These are phyloP conservation scores for Octodon degus DNA, from an alignment of 2,113 vertebrate genomes.

Conservation along the genomic window DNA sequence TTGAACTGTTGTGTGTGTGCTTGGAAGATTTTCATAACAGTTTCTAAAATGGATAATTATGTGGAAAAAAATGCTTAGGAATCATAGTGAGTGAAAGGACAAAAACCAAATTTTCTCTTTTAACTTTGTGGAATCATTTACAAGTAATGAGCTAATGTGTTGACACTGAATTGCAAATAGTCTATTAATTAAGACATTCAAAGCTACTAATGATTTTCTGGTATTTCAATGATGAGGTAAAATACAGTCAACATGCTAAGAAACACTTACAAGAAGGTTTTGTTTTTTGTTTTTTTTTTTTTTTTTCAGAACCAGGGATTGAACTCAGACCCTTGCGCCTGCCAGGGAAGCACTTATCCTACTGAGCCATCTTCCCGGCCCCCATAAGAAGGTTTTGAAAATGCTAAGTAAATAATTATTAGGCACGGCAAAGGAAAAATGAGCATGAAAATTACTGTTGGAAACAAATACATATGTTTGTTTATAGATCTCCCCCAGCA, in stretches of 20 bases:
- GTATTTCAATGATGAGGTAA: neutral
- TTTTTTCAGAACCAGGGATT: no score
- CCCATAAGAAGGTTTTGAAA: neutral
- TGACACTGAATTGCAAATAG: neutral
- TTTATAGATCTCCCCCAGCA: no score
- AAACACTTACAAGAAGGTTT: neutral
- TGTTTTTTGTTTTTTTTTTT: no score
- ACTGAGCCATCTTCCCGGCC: no score
- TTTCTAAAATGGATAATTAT: slow-evolving; percentile 20
- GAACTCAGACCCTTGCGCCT: no score
- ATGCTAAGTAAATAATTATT: neutral
- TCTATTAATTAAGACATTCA: slow-evolving; percentile 6
- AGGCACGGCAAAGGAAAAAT: neutral
- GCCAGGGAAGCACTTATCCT: no score
- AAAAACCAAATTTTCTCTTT: neutral
- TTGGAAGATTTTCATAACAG: neutral
- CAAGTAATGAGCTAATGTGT: neutral
- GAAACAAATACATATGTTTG: neutral
- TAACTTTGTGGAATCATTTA: neutral
- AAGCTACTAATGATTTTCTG: slow-evolving; percentile 17
- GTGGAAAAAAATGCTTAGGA: neutral
- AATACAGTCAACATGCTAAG: neutral
- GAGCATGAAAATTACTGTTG: neutral
- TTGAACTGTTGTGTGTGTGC: neutral
- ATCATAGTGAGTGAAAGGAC: neutral